Evolutionary conservation across 2,797 vertebrate species (phyloP), one percentile per base, ranked within the genome.

Genomic region (Mormyrops attenuatus): DNA sequence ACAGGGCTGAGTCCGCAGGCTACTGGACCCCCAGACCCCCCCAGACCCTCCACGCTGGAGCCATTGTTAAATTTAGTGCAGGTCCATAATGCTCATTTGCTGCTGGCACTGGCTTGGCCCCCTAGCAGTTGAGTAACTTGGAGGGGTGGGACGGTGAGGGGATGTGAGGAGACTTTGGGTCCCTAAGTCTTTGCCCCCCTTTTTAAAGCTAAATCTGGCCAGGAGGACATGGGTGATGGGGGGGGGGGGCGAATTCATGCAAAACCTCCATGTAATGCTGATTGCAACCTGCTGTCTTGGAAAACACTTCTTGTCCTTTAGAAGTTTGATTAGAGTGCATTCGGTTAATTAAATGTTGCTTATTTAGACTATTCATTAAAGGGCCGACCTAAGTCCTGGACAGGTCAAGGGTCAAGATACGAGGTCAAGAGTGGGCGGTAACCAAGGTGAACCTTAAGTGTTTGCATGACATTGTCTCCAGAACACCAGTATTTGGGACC

Each of bases 61-160:
- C 84, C 89, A 89, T 85, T 89, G 91, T 92, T 90, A 91, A 93
- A 91, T 92, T 94, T 92, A 89, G 94, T 92, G 91, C 89, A 89
- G 30, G 50, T 44, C 89, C 73, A 89, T 90, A 91, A 93, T 86
- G 88, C 84, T 47, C 89, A 90, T 92, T 90, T 92, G 87, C 87
- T 88, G 87, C 57, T 88, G 57, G 2, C 1, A 0, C 41, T 88
- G 57, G n/a, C 5, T 38, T 66, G 38, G 38, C 55, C 87, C 87
- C 52, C 22, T 30, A 30, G n/a, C 47, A 85, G 22, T 26, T 50
- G 49, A 47, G 13, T 20, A 80, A 80, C 77, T 80, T 44, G 77
- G 82, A 49, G 47, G n/a, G 82, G 41, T 60, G 82, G 44, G 41
- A 49, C 1, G n/a, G 57, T 22, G 30, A 20, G 34, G 73, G 30